Percentiles rank a stretch among this genome's conserved stretches.
Evolutionary conservation across 2,888 invertebrate genomes (phyloP).

Genomic region (Dyspetes luteomarginatus): DNA sequence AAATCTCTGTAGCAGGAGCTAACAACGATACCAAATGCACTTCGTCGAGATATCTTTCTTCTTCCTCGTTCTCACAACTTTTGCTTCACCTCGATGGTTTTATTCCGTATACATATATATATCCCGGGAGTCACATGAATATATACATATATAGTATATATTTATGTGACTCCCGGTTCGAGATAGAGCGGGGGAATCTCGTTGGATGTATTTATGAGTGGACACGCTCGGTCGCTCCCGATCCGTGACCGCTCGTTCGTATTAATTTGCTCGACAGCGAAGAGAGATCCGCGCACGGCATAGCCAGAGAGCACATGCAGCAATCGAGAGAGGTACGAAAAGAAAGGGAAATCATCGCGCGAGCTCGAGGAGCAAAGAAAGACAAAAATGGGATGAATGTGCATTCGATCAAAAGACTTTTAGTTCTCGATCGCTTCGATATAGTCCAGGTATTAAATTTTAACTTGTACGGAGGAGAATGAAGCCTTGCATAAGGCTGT

Average conservation of each 20-base stretch:
- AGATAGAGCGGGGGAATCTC: constrained; percentile 21
- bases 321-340: constrained; percentile 60
- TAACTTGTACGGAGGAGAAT: too few relatives aligned
- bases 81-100: constrained; percentile 35
- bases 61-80: constrained; percentile 57
- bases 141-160: neutral
- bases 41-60: constrained; percentile 40
- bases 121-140: neutral
- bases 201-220: constrained; percentile 58
- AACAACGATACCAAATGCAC: constrained; percentile 6
- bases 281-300: constrained; percentile 53
- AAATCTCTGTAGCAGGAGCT: neutral
- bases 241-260: constrained; percentile 62
- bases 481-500: too few relatives aligned
- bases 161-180: constrained; percentile 14
- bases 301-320: constrained; percentile 5
- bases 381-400: neutral
- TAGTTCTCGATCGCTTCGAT: neutral
- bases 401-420: neutral
- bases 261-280: constrained; percentile 74
- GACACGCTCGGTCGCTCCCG: constrained; percentile 62
- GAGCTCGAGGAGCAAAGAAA: neutral
- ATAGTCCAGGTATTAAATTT: too few relatives aligned
- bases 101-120: constrained; percentile 31
- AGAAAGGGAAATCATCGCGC: constrained; percentile 66